Conservation (phyloP, 2,113 vertebrate genomes). For the Eurystomus gularis region DNA sequence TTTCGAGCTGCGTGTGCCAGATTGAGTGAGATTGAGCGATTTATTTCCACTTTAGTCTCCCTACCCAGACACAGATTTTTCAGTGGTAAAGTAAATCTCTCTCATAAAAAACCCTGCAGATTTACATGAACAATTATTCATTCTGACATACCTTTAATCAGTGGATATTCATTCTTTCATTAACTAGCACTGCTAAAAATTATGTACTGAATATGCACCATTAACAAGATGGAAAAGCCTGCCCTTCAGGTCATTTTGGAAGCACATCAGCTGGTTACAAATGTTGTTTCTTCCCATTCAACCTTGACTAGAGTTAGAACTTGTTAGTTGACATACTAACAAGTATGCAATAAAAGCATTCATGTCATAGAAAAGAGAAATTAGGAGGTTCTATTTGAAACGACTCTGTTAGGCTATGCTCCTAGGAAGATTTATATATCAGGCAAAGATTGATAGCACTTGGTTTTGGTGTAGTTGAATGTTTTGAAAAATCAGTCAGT, state of each 20-base stretch:
- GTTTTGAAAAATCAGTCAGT: slow-evolving; percentile 12
- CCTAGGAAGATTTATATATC: neutral
- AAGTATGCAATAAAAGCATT: slow-evolving; percentile 23
- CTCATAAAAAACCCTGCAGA: neutral
- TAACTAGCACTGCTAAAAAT: slow-evolving; percentile 52
- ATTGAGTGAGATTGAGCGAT: neutral
- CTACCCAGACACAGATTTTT: neutral
- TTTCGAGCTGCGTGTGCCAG: neutral
- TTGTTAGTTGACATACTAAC: slow-evolving; percentile 23
- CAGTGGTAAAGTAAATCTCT: neutral
- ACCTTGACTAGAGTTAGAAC: slow-evolving; percentile 8
- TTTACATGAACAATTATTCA: slow-evolving; percentile 16
- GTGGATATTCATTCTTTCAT: slow-evolving; percentile 24
- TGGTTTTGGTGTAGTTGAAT: slow-evolving; percentile 7
- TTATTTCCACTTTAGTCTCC: neutral
- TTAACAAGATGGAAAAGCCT: slow-evolving; percentile 17
- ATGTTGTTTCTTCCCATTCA: neutral
- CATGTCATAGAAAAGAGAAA: slow-evolving; percentile 11
- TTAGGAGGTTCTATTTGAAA: slow-evolving; percentile 28
- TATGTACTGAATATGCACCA: neutral
- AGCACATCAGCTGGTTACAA: neutral
- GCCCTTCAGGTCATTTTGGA: neutral
- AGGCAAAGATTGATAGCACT: slow-evolving; percentile 12
- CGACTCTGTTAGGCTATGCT: neutral
- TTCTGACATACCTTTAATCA: slow-evolving; percentile 58